Evolutionary conservation across 2,888 invertebrate genomes (phyloP), one percentile per base, ranked within the genome.

Genomic region (Volucella inflata): DNA sequence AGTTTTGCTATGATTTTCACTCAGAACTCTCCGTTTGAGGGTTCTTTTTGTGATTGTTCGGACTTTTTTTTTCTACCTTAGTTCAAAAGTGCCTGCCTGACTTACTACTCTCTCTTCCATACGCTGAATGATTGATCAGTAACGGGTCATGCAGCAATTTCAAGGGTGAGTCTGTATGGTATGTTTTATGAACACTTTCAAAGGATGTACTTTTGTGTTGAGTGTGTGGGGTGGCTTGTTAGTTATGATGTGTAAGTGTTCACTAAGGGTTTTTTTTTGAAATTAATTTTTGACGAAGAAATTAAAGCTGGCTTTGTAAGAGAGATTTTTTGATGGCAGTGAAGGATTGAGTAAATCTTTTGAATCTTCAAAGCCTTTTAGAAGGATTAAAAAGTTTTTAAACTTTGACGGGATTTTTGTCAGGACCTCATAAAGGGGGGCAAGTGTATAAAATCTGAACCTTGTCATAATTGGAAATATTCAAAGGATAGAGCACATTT

Each of bases 121-220:
- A 42, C 14, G 16, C 2, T 48, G 60, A 64, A 64, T 84, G 83
- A 84, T 84, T 84, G 83, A 84, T 84, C 68, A 68, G 65, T 12
- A 51, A 79, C 64, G 53, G 70, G 79, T 53, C 75, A 21, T 70
- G 46, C 57, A 75, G 46, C 64, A 46, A 46, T 65, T 72, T 59
- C 42, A 71, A 67, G 46, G 70, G 62, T 17, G 16, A 64, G 57
- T 59, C 30, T 36, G 57, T 40, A 40, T 30, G 30, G 30, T 30
- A 30, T 30, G n/a, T n/a, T n/a, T n/a, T n/a, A 30, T 30, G 30
- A 30, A 30, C 6, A 30, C 30, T 30, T 30, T 30, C 30, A 30
- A 30, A n/a, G n/a, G n/a, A n/a, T n/a, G n/a, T 30, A 6, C 30
- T 30, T 30, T 30, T 30, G 0, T 30, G 30, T 30, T 30, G 6